Base-by-base conservation (phyloP, 2,797 vertebrate species). In the Tiaroga cobitis region DNA sequence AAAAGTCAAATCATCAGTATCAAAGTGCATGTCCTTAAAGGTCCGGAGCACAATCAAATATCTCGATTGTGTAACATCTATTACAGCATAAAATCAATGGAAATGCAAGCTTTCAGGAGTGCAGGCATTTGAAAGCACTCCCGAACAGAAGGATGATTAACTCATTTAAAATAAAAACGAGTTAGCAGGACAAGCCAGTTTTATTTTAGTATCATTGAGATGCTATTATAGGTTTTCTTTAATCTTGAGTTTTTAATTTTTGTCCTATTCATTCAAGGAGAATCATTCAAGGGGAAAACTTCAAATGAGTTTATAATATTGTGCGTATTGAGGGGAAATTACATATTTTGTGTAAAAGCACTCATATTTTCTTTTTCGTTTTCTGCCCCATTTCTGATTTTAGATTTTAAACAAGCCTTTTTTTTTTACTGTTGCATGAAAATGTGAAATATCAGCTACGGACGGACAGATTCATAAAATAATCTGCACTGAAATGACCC, bases 11-110 rank as follows among this genome's bases (percentile, higher is more conserved):
- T 6, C 41, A 49, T 68, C 78, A 24, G 43, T 67, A 0, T 49
- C 43, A 80, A 80, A 68, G 78, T 68, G 26, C 78, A 68, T 34
- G 78, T 51, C 43, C 32, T 32, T 68, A 49, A 80, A 80, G 13
- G 29, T 32, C 11, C 18, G 7, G 10, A 34, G 1, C 24, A 26
- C 29, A 39, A 19, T 70, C 32, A 29, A 63, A 49, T 32, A 56
- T 67, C 15, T 18, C 21, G 51, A 37, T n/a, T 41, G 70, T 39
- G 41, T 19, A 39, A 72, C 19, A 39, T 11, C 16, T 11, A 3
- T 41, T 70, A 32, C 18, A 61, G 19, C 21, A 10, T 9, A 8
- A 54, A 68, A 54, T 8, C 72, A 21, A 74, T 51, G 18, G 0
- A 3, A 37, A 56, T 2, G 11, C 9, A 16, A 41, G 37, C 80